A percentile compares a stretch with the other conserved stretches of the same genome.
Conservation (phyloP, 1,140 invertebrate species). For the Pseudomyrmex dendroicus region DNA sequence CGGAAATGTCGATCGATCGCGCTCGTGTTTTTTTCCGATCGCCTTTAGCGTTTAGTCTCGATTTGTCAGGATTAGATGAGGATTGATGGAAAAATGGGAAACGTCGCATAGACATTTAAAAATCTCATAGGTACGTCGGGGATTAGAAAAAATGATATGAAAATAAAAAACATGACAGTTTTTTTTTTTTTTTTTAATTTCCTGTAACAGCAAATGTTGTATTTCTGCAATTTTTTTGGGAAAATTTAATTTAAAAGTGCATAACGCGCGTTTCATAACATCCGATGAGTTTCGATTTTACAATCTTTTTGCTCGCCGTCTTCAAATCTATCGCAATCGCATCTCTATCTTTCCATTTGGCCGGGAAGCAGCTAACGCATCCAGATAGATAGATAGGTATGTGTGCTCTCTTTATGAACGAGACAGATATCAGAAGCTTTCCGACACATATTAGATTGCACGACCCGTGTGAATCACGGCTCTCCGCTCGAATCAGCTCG, state of each 20-base stretch:
- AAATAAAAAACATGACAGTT: no score
- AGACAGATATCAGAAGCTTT: slow-evolving; percentile 52
- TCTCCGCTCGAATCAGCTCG: slow-evolving; percentile 55
- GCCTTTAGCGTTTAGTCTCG: not conserved
- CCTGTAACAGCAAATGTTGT: not conserved
- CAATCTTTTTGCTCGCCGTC: not conserved
- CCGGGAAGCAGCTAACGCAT: slow-evolving; percentile 24
- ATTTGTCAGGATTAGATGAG: slow-evolving; percentile 39
- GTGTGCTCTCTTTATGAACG: slow-evolving; percentile 1
- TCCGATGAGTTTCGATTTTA: slow-evolving; percentile 12
- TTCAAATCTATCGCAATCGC: slow-evolving; percentile 33
- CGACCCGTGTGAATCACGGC: slow-evolving; percentile 66
- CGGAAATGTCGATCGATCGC: slow-evolving; percentile 40
- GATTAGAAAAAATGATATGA: no score
- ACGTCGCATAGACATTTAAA: not conserved
- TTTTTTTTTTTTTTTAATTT: not conserved
- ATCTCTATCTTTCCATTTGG: slow-evolving; percentile 37
- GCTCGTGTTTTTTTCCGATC: slow-evolving; percentile 19
- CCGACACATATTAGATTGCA: slow-evolving; percentile 63
- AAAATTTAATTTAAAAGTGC: slow-evolving; percentile 18
- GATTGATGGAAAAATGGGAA: slow-evolving; percentile 7
- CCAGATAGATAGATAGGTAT: not conserved
- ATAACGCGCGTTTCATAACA: not conserved
- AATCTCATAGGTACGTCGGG: not conserved
- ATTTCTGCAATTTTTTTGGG: not conserved